Conservation (phyloP, 1,140 invertebrate species). For the Macrocentrus cingulum region DNA sequence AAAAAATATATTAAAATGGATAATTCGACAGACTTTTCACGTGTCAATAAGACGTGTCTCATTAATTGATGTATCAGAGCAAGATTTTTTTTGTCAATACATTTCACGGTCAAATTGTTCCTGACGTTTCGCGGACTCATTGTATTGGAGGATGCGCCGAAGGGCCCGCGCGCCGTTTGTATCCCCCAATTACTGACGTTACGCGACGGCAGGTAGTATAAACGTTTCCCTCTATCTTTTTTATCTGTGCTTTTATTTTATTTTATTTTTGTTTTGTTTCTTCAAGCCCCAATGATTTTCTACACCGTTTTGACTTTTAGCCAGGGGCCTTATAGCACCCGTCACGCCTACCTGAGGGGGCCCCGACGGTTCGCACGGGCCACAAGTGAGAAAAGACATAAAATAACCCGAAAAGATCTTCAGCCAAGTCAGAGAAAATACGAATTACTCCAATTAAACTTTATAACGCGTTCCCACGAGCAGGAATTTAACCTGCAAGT, state of each 20-base stretch:
- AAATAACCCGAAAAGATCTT: neutral
- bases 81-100: neutral
- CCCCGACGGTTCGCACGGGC: conserved; percentile 17
- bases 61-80: too few species aligned
- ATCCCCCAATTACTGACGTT: conserved; percentile 26
- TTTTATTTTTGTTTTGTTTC: conserved; percentile 30
- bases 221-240: conserved; percentile 9
- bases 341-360: conserved; percentile 25
- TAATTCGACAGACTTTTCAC: too few species aligned
- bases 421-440: neutral
- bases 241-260: neutral
- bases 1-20: too few species aligned
- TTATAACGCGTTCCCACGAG: conserved; percentile 1
- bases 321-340: conserved; percentile 17
- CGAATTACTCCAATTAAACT: conserved; percentile 27
- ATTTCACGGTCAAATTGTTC: conserved; percentile 10
- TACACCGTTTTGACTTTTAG: conserved; percentile 3
- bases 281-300: conserved; percentile 19
- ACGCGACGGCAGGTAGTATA: conserved; percentile 27
- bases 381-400: neutral
- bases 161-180: neutral
- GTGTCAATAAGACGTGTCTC: too few species aligned
- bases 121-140: conserved; percentile 1
- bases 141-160: neutral
- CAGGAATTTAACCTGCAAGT: neutral